Conservation (phyloP, 2,888 invertebrate genomes). For the Mythimna albipuncta region DNA sequence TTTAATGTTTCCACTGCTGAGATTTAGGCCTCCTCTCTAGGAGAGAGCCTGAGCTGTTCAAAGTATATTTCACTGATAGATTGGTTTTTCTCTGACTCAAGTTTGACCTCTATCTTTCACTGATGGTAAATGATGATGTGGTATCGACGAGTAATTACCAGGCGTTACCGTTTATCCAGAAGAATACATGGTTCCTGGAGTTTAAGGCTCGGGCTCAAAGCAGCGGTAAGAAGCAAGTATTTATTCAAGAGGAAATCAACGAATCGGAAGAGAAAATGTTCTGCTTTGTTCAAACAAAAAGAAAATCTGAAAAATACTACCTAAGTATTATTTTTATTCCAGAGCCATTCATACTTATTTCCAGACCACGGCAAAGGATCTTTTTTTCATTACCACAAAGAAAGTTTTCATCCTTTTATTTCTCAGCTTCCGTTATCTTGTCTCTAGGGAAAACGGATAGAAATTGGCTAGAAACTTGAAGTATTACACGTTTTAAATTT, state of each 20-base stretch:
- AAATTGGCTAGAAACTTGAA: constrained; percentile 40
- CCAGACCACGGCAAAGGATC: constrained; percentile 1
- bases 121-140: background rate
- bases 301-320: constrained; percentile 13
- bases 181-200: background rate
- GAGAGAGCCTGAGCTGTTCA: too few relatives aligned
- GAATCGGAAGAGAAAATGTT: constrained; percentile 4
- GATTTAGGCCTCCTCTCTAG: too few relatives aligned
- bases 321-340: constrained; percentile 24
- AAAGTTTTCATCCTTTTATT: constrained; percentile 29
- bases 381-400: constrained; percentile 33
- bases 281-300: constrained; percentile 15
- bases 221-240: background rate
- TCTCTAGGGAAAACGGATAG: constrained; percentile 28
- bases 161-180: background rate
- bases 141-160: background rate
- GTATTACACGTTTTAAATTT: constrained; percentile 42
- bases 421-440: constrained; percentile 14
- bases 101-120: background rate
- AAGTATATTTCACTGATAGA: too few relatives aligned
- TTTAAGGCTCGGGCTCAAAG: background rate
- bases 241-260: background rate
- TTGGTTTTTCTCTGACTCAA: background rate
- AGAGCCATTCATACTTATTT: constrained; percentile 32
- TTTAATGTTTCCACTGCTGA: too few relatives aligned